Percentiles rank a stretch among this genome's conserved stretches.
These are phyloP conservation scores for Drosophila quadrilineata DNA, from an alignment of 1,140 invertebrate species.

Conservation along the genomic window DNA sequence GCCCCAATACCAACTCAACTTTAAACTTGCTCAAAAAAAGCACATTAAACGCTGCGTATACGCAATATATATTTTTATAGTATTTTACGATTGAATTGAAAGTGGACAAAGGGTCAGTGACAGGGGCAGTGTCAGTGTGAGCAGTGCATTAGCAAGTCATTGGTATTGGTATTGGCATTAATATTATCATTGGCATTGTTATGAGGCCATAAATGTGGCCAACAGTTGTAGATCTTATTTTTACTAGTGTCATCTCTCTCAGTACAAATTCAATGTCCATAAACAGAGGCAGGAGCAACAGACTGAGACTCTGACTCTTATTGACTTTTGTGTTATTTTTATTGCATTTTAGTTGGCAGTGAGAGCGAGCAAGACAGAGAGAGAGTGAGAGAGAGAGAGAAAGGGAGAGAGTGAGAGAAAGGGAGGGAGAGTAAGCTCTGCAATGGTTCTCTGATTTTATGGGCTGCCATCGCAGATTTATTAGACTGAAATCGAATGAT, in stretches of 20 bases:
- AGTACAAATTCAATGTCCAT: slow-evolving; percentile 63
- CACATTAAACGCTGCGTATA: slow-evolving; percentile 57
- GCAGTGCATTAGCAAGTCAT: slow-evolving; percentile 43
- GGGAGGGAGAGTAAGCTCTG: no score
- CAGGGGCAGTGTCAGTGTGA: slow-evolving; percentile 7
- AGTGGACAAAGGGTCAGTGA: not conserved
- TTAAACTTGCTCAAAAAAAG: slow-evolving; percentile 25
- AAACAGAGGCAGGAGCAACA: slow-evolving; percentile 37
- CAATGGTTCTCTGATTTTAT: slow-evolving; percentile 63
- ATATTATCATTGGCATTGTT: slow-evolving; percentile 44
- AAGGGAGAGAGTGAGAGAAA: no score
- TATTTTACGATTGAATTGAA: slow-evolving; percentile 49
- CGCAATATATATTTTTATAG: slow-evolving; percentile 50
- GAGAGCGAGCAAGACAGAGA: no score
- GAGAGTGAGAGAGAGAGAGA: no score
- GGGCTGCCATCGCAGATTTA: slow-evolving; percentile 62
- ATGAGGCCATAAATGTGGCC: slow-evolving; percentile 48
- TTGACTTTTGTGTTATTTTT: slow-evolving; percentile 72
- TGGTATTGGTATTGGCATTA: slow-evolving; percentile 19
- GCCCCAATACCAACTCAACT: no score
- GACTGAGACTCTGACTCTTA: slow-evolving; percentile 24
- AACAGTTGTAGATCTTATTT: slow-evolving; percentile 18
- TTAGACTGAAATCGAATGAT: slow-evolving; percentile 70
- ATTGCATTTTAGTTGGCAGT: slow-evolving; percentile 65
- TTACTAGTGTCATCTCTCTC: slow-evolving; percentile 39